These are phyloP conservation scores for Eupleurogrammus muticus DNA, from an alignment of 2,797 vertebrate species.

Conservation along the genomic window DNA sequence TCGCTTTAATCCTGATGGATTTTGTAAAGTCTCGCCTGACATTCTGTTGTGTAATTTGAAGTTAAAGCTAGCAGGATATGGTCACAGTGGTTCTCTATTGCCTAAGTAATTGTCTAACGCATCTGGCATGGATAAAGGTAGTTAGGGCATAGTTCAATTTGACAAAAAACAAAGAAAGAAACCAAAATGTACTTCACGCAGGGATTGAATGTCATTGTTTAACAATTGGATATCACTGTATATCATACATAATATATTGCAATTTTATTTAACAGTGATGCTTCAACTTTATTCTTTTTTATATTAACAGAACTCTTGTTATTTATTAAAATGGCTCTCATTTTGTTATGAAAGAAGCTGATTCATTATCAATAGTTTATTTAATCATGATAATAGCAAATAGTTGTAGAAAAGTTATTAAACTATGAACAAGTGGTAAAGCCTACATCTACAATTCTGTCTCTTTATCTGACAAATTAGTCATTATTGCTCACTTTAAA, in stretches of 20 bases:
- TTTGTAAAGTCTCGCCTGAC: not conserved
- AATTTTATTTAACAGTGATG: not conserved
- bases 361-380: not conserved
- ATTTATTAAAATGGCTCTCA: too few species aligned
- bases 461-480: not conserved
- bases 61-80: not conserved
- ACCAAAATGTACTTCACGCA: not conserved
- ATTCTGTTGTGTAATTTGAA: not conserved
- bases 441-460: not conserved
- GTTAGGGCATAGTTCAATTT: not conserved
- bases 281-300: too few species aligned
- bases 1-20: not conserved
- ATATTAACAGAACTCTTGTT: not conserved
- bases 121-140: not conserved
- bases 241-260: not conserved
- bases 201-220: too few species aligned
- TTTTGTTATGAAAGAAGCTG: not conserved
- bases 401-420: not conserved
- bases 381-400: not conserved
- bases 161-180: not conserved
- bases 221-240: not conserved
- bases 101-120: too few species aligned
- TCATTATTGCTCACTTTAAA: not conserved
- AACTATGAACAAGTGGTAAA: too few species aligned
- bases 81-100: not conserved